A percentile compares a stretch with the other conserved stretches of the same genome.
phyloP scores from a whole-genome alignment of 2,113 vertebrate genomes.

The Cnemophilus loriae region DNA sequence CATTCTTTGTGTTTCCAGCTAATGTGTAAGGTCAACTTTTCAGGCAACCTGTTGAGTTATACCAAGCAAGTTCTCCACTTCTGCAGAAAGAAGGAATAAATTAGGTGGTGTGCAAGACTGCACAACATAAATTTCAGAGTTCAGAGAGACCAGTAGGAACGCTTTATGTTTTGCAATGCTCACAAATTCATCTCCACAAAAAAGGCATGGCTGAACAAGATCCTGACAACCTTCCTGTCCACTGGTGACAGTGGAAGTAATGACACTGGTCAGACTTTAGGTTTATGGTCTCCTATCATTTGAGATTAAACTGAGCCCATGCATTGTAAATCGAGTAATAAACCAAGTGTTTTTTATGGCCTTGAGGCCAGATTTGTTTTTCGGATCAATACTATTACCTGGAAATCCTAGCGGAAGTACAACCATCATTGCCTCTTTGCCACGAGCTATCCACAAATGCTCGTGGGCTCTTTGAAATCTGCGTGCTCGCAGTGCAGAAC shows the following conservation, averaged over 20 bases:
- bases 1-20: not conserved
- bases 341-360: not conserved
- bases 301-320: not conserved
- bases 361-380: not conserved
- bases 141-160: not conserved
- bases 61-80: not conserved
- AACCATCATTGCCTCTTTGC: not conserved
- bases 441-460: accelerated
- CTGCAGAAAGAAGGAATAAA: not conserved
- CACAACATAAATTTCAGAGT: not conserved
- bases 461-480: not conserved
- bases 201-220: not conserved
- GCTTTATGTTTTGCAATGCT: not conserved
- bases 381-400: not conserved
- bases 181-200: not conserved
- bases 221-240: not conserved
- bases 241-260: not conserved
- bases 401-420: not conserved
- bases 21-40: not conserved
- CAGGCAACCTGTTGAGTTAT: accelerated
- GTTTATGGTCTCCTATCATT: not conserved
- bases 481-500: not conserved
- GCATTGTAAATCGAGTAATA: not conserved
- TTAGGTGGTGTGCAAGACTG: not conserved
- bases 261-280: not conserved